Evolutionary conservation across 2,113 vertebrate species (phyloP), one percentile per base, ranked within the genome.

Genomic region (Anoura caudifer): DNA sequence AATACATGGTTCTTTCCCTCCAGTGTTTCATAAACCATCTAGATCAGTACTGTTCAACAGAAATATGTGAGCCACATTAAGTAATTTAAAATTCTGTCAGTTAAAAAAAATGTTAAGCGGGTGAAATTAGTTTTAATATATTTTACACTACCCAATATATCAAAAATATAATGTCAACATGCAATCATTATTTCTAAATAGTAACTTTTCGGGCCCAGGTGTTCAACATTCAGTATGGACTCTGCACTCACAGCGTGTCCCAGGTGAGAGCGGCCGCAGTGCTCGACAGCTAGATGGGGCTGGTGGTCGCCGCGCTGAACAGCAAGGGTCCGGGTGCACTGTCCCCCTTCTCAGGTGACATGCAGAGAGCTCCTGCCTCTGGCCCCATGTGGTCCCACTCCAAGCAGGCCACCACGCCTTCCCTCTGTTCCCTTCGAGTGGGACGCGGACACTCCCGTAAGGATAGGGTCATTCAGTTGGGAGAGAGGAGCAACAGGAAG

Each of bases 41-140:
- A 92, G 7, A 89, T 54, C 33, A 82, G 41, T 59, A 89, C 20
- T 77, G 61, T 70, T 52, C 54, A 70, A 28, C 1, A 72, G 63
- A 31, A 76, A 89, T 43, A 82, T 43, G 16, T 72, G 56, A 87
- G 56, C 16, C 56, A 83, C 0, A 3, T 61, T 81, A 91, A 22
- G 33, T 65, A 80, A 75, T 85, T 90, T 85, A 61, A 76, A 50
- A 79, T 61, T 61, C 76, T 88, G 33, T 59, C 22, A 73, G 4
- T 38, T 90, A 7, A n/a, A 93, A 79, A 54, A 54, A 36, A 2
- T n/a, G 7, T 33, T 2, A 52, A 90, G 79, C 22, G 80, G 28
- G 31, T 88, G 28, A 86, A 86, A 93, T 81, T 67, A 87, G n/a
- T 81, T 86, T 94, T 69, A 75, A 94, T 50, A 75, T 73, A 43